A percentile compares a stretch with the other conserved stretches of the same genome.
Evolutionary conservation across 2,113 vertebrate species (phyloP).

Genomic region (Notarius quadriscutis): DNA sequence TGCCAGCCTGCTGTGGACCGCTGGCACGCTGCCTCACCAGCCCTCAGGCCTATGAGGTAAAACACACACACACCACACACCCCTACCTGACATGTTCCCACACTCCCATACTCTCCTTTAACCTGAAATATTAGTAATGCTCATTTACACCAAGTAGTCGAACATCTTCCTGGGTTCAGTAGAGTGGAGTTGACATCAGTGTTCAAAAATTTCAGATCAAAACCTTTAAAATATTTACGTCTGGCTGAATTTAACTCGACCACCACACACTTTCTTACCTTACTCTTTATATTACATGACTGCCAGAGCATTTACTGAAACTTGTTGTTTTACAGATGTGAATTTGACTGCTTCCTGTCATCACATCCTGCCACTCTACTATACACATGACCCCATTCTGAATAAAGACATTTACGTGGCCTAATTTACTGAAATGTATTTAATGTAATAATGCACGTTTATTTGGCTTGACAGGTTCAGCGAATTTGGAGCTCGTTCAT

Average conservation of each 20-base stretch:
- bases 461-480: not conserved
- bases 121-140: too few species aligned
- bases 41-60: conserved; percentile 89
- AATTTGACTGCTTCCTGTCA: not conserved
- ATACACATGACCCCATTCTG: not conserved
- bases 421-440: not conserved
- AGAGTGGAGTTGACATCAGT: not conserved
- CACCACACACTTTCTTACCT: too few species aligned
- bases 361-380: not conserved
- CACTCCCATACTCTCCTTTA: too few species aligned
- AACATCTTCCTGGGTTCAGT: not conserved
- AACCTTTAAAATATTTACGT: not conserved
- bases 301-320: not conserved
- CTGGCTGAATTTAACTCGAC: not conserved
- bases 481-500: not conserved
- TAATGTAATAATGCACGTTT: not conserved
- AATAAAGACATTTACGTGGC: not conserved
- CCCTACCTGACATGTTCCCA: not conserved
- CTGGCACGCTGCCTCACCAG: conserved; percentile 91
- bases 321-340: not conserved
- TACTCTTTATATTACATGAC: not conserved
- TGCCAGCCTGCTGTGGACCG: conserved; percentile 91
- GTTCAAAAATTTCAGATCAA: not conserved
- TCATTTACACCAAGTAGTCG: too few species aligned
- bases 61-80: not conserved